Conservation (phyloP, 2,888 invertebrate species). For the Zaprionus lineosus region DNA sequence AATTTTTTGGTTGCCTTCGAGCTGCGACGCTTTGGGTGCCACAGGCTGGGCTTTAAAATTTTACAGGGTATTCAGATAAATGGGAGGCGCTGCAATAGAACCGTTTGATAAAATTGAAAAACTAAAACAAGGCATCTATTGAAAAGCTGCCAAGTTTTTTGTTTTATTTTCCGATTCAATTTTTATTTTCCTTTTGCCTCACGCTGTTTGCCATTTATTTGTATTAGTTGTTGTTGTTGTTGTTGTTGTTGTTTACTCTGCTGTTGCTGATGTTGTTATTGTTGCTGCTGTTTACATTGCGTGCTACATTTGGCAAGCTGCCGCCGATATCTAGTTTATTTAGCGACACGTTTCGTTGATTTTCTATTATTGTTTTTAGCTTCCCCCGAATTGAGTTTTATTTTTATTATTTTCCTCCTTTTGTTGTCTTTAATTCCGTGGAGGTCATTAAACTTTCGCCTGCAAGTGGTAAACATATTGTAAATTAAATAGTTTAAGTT, state of each 20-base stretch:
- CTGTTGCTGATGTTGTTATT: slow-evolving; percentile 32
- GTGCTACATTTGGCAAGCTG: slow-evolving; percentile 62
- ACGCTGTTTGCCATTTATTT: slow-evolving; percentile 34
- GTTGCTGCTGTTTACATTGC: slow-evolving; percentile 59
- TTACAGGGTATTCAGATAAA: slow-evolving; percentile 45
- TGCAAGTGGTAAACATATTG: background rate
- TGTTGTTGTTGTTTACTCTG: slow-evolving; percentile 7
- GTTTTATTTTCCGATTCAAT: slow-evolving; percentile 18
- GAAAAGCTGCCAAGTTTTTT: slow-evolving; percentile 61
- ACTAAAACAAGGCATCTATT: slow-evolving; percentile 47
- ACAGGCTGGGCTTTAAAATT: too few species aligned
- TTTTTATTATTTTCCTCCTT: background rate
- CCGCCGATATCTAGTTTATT: slow-evolving; percentile 56
- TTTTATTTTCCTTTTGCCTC: slow-evolving; percentile 9
- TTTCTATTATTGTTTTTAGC: slow-evolving; percentile 50
- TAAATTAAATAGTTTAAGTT: slow-evolving; percentile 16
- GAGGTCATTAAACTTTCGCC: slow-evolving; percentile 63
- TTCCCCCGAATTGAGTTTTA: slow-evolving; percentile 12
- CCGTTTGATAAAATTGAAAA: slow-evolving; percentile 48
- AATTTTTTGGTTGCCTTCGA: too few species aligned
- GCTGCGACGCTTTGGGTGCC: too few species aligned
- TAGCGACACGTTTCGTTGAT: slow-evolving; percentile 60
- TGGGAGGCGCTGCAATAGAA: slow-evolving; percentile 39
- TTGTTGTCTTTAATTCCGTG: slow-evolving; percentile 15
- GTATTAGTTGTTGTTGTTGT: slow-evolving; percentile 20